These are phyloP conservation scores for Megathymus violae DNA, from an alignment of 1,140 invertebrate genomes.

Conservation along the genomic window DNA sequence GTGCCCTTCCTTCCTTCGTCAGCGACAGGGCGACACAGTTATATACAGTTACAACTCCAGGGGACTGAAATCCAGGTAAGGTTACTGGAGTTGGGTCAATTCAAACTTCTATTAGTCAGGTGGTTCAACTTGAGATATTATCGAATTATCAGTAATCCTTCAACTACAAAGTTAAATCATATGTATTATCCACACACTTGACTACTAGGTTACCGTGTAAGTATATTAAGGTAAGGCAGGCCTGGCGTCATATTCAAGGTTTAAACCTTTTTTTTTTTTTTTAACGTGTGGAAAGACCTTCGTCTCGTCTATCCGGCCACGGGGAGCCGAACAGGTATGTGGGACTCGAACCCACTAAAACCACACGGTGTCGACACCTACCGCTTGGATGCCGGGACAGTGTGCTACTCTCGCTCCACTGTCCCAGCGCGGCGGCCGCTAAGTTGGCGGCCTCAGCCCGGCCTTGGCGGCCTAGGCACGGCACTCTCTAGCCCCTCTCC, in stretches of 20 bases:
- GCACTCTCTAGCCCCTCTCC: too few relatives aligned
- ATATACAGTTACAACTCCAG: conserved; percentile 8
- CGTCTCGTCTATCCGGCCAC: too few relatives aligned
- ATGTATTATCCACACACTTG: conserved; percentile 22
- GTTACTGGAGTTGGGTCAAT: conserved; percentile 25
- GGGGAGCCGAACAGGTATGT: too few relatives aligned
- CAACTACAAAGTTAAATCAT: conserved; percentile 10
- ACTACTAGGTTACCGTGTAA: conserved; percentile 21
- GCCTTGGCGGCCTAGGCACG: too few relatives aligned
- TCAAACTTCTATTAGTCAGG: conserved; percentile 20
- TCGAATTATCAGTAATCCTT: conserved; percentile 21
- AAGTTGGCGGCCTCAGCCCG: too few relatives aligned
- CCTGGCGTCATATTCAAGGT: conserved; percentile 27
- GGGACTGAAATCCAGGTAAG: conserved; percentile 14
- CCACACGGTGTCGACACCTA: too few relatives aligned
- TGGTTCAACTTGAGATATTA: conserved; percentile 16
- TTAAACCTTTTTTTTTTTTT: too few relatives aligned
- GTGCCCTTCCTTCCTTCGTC: conserved; percentile 8
- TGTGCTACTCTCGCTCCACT: too few relatives aligned
- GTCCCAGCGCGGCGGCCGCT: too few relatives aligned
- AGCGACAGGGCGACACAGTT: conserved; percentile 18
- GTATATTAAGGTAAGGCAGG: conserved; percentile 6
- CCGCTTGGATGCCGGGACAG: too few relatives aligned
- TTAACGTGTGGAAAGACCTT: too few relatives aligned
- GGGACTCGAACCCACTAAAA: too few relatives aligned